A percentile compares a stretch with the other conserved stretches of the same genome.
Conservation (phyloP, 2,888 invertebrate genomes). For the Alentia gelatinosa region DNA sequence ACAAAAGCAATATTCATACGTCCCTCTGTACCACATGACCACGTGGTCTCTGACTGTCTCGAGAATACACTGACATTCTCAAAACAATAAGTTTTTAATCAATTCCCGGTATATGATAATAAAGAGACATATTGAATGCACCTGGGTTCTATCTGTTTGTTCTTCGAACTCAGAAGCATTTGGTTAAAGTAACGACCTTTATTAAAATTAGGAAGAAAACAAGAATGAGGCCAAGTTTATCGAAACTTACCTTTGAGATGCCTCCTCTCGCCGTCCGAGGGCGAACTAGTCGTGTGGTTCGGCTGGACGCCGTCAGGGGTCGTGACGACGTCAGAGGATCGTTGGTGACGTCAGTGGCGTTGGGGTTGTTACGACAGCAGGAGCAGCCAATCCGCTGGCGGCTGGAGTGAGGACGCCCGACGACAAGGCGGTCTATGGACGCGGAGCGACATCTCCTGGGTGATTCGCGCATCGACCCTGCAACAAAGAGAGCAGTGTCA, state of each 20-base stretch:
- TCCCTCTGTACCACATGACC: too few relatives aligned
- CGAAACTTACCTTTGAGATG: neutral
- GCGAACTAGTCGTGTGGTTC: neutral
- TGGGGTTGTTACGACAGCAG: neutral
- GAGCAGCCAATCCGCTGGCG: slow-evolving; percentile 35
- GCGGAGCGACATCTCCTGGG: neutral
- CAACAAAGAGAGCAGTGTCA: neutral
- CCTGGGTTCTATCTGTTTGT: too few relatives aligned
- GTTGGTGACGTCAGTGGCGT: neutral
- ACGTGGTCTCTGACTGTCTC: too few relatives aligned
- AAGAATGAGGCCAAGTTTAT: neutral
- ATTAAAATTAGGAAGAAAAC: too few relatives aligned
- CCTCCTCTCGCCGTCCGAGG: neutral
- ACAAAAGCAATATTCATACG: too few relatives aligned
- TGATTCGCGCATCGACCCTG: slow-evolving; percentile 44
- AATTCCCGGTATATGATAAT: too few relatives aligned
- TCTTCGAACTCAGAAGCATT: too few relatives aligned
- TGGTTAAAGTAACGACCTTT: too few relatives aligned
- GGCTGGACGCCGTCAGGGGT: neutral
- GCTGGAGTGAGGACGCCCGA: neutral
- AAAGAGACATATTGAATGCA: too few relatives aligned
- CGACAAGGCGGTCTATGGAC: slow-evolving; percentile 37
- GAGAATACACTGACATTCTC: too few relatives aligned
- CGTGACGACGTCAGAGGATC: neutral
- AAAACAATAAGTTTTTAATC: too few relatives aligned